A percentile compares a stretch with the other conserved stretches of the same genome.
Evolutionary conservation across 2,797 vertebrate genomes (phyloP).

Genomic region (Lutjanus campechanus): DNA sequence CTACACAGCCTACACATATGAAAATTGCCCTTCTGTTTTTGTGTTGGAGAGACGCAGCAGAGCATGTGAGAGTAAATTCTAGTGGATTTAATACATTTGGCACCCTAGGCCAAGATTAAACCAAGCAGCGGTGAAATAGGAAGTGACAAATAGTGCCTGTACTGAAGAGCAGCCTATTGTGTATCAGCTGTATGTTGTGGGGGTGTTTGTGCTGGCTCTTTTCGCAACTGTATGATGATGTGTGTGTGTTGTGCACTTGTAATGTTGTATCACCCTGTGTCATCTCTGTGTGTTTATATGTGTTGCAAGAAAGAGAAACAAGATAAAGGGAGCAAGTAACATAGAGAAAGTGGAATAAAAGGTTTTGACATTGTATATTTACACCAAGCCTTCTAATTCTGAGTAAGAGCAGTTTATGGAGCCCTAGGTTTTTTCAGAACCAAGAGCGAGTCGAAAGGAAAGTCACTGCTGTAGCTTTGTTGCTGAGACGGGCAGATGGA

Average conservation of each 20-base stretch:
- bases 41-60: conserved; percentile 40
- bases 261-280: conserved; percentile 26
- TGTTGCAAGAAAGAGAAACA: conserved; percentile 7
- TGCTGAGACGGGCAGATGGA: conserved; percentile 21
- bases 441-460: conserved; percentile 11
- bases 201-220: conserved; percentile 36
- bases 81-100: conserved; percentile 60
- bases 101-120: conserved; percentile 70
- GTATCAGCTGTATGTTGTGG: conserved; percentile 40
- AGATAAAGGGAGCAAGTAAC: conserved; percentile 33
- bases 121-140: conserved; percentile 52
- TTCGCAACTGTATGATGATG: conserved; percentile 31
- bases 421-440: background rate
- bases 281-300: conserved; percentile 22
- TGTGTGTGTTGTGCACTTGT: conserved; percentile 27
- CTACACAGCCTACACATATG: conserved; percentile 53
- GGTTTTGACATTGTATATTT: conserved; percentile 30
- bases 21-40: conserved; percentile 58
- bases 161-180: conserved; percentile 47
- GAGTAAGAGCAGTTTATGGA: conserved; percentile 1
- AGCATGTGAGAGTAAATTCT: conserved; percentile 48
- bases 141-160: conserved; percentile 66
- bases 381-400: conserved; percentile 9
- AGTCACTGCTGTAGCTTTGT: conserved; percentile 26
- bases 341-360: conserved; percentile 31